A percentile compares a stretch with the other conserved stretches of the same genome.
Conservation (phyloP, 30 jellyfish, hydroid and myxozoan genomes). For the Aurelia sp. region DNA sequence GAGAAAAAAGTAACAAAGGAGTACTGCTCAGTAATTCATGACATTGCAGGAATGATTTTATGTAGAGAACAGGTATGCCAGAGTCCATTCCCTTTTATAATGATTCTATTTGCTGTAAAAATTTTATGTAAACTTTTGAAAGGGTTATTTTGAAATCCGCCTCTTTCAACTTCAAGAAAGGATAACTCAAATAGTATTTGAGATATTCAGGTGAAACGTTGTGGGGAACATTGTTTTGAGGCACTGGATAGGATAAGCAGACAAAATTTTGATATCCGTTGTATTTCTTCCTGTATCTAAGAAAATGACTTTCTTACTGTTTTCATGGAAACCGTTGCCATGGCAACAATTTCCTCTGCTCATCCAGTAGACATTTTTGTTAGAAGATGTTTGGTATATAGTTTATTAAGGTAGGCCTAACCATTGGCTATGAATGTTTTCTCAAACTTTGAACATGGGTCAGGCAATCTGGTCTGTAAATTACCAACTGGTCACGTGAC, state of each 20-base stretch:
- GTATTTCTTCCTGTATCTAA: too few species aligned
- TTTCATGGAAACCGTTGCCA: too few species aligned
- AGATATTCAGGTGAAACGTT: not conserved
- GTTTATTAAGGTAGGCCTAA: too few species aligned
- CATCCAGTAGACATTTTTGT: too few species aligned
- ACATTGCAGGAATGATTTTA: not conserved
- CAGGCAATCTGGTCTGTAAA: too few species aligned
- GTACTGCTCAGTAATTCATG: not conserved
- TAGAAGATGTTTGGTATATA: too few species aligned
- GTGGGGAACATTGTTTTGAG: not conserved
- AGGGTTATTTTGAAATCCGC: not conserved
- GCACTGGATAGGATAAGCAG: not conserved
- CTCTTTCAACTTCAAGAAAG: not conserved
- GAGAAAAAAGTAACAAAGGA: not conserved
- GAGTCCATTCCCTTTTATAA: not conserved
- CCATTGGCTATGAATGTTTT: too few species aligned
- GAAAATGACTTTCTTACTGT: too few species aligned
- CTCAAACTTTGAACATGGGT: too few species aligned
- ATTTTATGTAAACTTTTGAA: not conserved
- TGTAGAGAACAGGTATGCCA: not conserved
- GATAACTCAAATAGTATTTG: not conserved
- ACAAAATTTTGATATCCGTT: not conserved
- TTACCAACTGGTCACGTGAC: too few species aligned
- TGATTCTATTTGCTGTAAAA: not conserved
- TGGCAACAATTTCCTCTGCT: too few species aligned